phyloP scores from a whole-genome alignment of 2,113 vertebrate genomes.

The Ifrita kowaldi region DNA sequence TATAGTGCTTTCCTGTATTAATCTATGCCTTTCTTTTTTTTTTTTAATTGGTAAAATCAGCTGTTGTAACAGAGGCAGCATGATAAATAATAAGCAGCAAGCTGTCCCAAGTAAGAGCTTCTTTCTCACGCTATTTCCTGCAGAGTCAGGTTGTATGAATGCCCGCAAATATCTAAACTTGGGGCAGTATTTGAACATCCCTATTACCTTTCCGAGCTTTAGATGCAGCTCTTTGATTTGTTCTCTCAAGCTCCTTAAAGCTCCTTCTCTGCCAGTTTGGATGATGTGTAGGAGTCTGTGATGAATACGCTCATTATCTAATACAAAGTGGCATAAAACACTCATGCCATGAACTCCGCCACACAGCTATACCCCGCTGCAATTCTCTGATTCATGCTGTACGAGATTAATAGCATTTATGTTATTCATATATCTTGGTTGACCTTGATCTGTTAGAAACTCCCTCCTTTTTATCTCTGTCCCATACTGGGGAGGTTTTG shows the following conservation, averaged over 20 bases:
- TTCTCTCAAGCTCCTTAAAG: constrained; percentile 71
- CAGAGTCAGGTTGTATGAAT: constrained; percentile 67
- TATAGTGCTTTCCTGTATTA: constrained; percentile 31
- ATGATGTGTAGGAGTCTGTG: constrained; percentile 71
- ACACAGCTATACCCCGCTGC: constrained; percentile 62
- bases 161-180: constrained; percentile 64
- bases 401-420: constrained; percentile 77
- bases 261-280: constrained; percentile 68
- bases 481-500: constrained; percentile 76
- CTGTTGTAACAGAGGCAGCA: constrained; percentile 62
- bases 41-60: constrained; percentile 16
- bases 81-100: constrained; percentile 66
- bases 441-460: constrained; percentile 77
- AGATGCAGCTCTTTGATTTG: constrained; percentile 74
- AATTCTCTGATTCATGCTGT: constrained; percentile 67
- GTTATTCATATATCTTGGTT: constrained; percentile 77
- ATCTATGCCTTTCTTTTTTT: constrained; percentile 9
- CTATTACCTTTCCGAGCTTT: constrained; percentile 75
- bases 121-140: constrained; percentile 77
- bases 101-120: constrained; percentile 49
- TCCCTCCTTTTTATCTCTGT: constrained; percentile 77
- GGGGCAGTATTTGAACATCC: constrained; percentile 71
- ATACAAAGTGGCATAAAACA: constrained; percentile 77
- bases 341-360: constrained; percentile 68
- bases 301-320: constrained; percentile 78